These are phyloP conservation scores for Dicentrarchus labrax DNA, from an alignment of 2,113 vertebrate genomes.

Conservation along the genomic window DNA sequence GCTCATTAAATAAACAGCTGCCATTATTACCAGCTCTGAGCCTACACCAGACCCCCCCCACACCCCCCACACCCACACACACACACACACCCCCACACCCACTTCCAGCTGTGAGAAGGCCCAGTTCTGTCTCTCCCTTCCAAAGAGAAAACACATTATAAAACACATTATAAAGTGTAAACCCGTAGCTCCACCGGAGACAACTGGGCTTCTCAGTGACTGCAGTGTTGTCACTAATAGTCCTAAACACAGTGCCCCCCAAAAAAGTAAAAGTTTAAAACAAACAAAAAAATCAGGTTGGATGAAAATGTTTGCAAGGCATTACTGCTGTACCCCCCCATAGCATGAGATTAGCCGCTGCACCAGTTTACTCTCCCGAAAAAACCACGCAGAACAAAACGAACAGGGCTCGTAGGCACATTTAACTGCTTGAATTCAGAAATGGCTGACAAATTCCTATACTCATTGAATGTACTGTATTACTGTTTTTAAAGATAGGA, in stretches of 20 bases:
- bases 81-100: not conserved
- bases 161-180: conserved; percentile 56
- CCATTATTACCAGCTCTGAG: conserved; percentile 65
- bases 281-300: conserved; percentile 13
- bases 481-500: conserved; percentile 94
- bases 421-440: conserved; percentile 89
- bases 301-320: conserved; percentile 63
- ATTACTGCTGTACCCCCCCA: conserved; percentile 82
- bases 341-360: conserved; percentile 89
- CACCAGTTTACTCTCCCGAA: conserved; percentile 70
- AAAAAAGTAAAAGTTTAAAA: conserved; percentile 1
- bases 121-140: conserved; percentile 72
- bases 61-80: not conserved
- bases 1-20: conserved; percentile 63
- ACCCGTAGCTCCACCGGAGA: conserved; percentile 65
- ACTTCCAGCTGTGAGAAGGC: conserved; percentile 72
- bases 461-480: conserved; percentile 99
- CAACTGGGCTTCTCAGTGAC: conserved; percentile 41
- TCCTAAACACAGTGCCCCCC: conserved; percentile 36
- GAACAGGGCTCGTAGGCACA: conserved; percentile 85
- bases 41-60: conserved; percentile 37
- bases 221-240: conserved; percentile 31
- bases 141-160: conserved; percentile 68
- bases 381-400: conserved; percentile 79
- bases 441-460: conserved; percentile 91